These are phyloP conservation scores for Pecten maximus DNA, from an alignment of 2,888 invertebrate genomes.

Conservation along the genomic window DNA sequence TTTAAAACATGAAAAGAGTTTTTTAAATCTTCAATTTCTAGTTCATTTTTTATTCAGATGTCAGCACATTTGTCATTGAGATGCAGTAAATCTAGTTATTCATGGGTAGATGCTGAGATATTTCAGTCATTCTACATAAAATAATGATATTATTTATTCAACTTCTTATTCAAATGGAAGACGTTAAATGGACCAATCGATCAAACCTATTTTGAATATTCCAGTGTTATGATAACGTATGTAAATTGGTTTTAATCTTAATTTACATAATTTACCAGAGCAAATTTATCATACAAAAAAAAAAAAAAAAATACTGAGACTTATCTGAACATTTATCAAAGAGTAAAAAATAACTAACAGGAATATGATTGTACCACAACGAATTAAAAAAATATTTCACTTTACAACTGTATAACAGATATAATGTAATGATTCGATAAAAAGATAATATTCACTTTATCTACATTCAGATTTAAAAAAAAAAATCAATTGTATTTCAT, in stretches of 20 bases:
- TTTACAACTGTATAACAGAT: no score
- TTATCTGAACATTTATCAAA: no score
- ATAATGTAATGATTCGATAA: no score
- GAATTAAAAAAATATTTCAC: no score
- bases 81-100: not conserved
- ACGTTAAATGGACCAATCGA: not conserved
- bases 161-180: not conserved
- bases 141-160: not conserved
- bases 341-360: no score
- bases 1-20: not conserved
- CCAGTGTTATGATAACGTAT: not conserved
- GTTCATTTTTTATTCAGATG: not conserved
- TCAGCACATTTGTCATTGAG: not conserved
- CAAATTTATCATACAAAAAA: no score
- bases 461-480: no score
- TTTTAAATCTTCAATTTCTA: not conserved
- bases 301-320: no score
- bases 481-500: no score
- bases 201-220: not conserved
- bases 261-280: no score
- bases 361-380: no score
- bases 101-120: not conserved
- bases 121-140: not conserved
- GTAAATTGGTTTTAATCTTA: not conserved
- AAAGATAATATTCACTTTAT: no score